These are phyloP conservation scores for Hemichromis elongatus DNA, from an alignment of 2,113 vertebrate species.

Conservation along the genomic window DNA sequence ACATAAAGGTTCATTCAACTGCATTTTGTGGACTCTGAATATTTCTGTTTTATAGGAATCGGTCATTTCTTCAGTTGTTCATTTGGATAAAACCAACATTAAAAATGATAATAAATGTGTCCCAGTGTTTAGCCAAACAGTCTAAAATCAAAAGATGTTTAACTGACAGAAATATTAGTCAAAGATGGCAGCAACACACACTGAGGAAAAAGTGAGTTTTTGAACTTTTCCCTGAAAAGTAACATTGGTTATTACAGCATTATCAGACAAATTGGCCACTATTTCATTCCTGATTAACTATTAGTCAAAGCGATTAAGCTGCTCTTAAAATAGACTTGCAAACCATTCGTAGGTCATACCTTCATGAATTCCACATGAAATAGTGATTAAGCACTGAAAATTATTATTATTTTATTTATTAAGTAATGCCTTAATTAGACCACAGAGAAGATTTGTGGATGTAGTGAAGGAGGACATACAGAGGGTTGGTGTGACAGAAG, in stretches of 20 bases:
- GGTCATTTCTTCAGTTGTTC: background rate
- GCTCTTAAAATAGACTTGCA: background rate
- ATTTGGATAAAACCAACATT: background rate
- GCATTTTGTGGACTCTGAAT: background rate
- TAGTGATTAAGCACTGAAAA: background rate
- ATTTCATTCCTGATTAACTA: background rate
- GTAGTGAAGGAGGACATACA: background rate
- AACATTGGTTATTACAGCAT: background rate
- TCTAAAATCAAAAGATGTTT: background rate
- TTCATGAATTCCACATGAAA: background rate
- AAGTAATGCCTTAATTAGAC: background rate
- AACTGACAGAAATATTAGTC: background rate
- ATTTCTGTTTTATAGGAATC: background rate
- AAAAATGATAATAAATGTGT: background rate
- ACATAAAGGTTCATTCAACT: background rate
- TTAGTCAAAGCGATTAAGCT: background rate
- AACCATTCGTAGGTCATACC: background rate
- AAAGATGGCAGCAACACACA: background rate
- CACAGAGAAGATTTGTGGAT: background rate
- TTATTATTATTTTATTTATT: background rate
- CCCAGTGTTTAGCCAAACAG: background rate
- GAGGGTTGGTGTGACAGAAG: background rate
- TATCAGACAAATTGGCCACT: background rate
- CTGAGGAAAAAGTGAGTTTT: background rate
- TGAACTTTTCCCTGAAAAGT: background rate